These are phyloP conservation scores for Caenorhabditis brenneri DNA, from an alignment of 1,140 invertebrate species.

Conservation along the genomic window DNA sequence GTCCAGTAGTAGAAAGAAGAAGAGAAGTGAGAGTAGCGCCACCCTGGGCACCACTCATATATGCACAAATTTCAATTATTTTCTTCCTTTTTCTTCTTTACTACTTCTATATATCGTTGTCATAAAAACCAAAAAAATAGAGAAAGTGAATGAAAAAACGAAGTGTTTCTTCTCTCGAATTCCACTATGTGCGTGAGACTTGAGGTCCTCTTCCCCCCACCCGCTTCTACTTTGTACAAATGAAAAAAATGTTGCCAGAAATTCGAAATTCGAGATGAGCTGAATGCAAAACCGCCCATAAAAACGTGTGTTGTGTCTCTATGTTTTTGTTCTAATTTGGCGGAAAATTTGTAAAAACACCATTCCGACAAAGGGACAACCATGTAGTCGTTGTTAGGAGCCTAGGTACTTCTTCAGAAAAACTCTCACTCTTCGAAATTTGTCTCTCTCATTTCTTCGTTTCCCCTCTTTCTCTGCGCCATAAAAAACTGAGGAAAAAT, in stretches of 20 bases:
- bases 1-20: background rate
- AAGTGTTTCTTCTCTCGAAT: constrained; percentile 6
- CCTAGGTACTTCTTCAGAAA: background rate
- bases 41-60: constrained; percentile 37
- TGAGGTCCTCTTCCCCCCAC: background rate
- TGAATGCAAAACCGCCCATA: constrained; percentile 12
- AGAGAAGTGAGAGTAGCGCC: constrained; percentile 24
- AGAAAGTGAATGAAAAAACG: background rate
- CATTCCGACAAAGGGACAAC: background rate
- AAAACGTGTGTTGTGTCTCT: background rate
- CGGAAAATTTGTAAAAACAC: background rate
- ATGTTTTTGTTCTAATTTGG: background rate
- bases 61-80: constrained; percentile 44
- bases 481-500: background rate
- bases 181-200: background rate
- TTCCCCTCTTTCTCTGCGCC: background rate
- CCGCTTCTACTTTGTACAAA: background rate
- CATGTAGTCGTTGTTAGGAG: background rate
- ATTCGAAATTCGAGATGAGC: constrained; percentile 29
- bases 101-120: background rate
- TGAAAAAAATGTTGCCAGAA: constrained; percentile 3
- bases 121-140: constrained; percentile 9
- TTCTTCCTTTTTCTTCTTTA: background rate
- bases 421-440: background rate
- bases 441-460: background rate